Percentiles rank a stretch among this genome's conserved stretches.
These are phyloP conservation scores for Aulostomus chinensis DNA, from an alignment of 2,797 vertebrate species.

Conservation along the genomic window DNA sequence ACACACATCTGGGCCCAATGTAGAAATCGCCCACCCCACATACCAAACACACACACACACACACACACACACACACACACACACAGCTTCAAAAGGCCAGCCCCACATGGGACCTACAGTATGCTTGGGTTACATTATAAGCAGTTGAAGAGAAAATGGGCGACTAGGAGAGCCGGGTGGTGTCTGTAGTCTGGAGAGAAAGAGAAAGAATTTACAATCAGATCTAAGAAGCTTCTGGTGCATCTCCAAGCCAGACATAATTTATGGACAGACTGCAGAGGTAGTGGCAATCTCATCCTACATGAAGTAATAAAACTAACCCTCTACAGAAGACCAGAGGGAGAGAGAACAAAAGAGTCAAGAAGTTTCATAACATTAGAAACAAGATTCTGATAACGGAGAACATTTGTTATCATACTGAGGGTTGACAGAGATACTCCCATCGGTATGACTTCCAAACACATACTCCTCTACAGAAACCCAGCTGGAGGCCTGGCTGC, in stretches of 20 bases:
- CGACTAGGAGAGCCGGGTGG: slow-evolving; percentile 1
- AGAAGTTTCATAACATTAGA: slow-evolving; percentile 31
- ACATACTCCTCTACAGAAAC: slow-evolving; percentile 35
- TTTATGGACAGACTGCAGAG: slow-evolving; percentile 8
- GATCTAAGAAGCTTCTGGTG: slow-evolving; percentile 1
- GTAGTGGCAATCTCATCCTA: slow-evolving; percentile 3
- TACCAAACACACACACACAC: slow-evolving; percentile 29
- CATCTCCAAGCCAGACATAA: slow-evolving; percentile 24
- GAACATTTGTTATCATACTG: slow-evolving; percentile 24
- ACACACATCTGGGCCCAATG: slow-evolving; percentile 61
- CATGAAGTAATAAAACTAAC: slow-evolving; percentile 18
- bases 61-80: no score
- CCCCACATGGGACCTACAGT: slow-evolving; percentile 20
- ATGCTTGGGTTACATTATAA: slow-evolving; percentile 20
- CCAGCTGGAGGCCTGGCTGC: slow-evolving; percentile 50
- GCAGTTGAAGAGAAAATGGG: slow-evolving; percentile 13
- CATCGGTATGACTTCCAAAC: slow-evolving; percentile 41
- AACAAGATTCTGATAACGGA: slow-evolving; percentile 30
- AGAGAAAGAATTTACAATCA: slow-evolving; percentile 1
- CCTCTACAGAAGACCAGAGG: background rate
- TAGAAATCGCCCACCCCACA: slow-evolving; percentile 11
- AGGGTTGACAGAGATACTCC: slow-evolving; percentile 52
- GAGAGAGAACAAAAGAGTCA: slow-evolving; percentile 11
- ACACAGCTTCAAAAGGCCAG: slow-evolving; percentile 35
- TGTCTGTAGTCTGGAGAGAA: background rate